These are phyloP conservation scores for Hemaris fuciformis DNA, from an alignment of 2,888 invertebrate species.

Conservation along the genomic window DNA sequence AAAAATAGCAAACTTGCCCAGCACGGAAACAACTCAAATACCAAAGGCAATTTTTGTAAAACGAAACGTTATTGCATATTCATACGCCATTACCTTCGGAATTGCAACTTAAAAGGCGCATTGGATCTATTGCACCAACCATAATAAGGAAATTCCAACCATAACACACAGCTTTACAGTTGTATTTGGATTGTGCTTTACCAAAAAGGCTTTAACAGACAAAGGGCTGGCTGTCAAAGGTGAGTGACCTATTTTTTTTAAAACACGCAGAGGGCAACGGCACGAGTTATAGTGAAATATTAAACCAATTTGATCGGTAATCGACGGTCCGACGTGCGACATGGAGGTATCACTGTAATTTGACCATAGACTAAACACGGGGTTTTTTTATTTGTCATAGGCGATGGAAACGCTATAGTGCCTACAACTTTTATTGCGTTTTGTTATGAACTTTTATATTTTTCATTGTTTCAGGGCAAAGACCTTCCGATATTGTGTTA, in stretches of 20 bases:
- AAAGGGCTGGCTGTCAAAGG: conserved; percentile 40
- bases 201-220: conserved; percentile 1
- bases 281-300: conserved; percentile 24
- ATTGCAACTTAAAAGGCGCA: not conserved
- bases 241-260: conserved; percentile 44
- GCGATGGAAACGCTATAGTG: not conserved
- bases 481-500: not conserved
- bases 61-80: not conserved
- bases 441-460: not conserved
- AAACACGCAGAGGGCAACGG: conserved; percentile 28
- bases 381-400: not conserved
- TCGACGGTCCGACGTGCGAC: not conserved
- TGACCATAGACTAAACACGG: not conserved
- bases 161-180: not conserved
- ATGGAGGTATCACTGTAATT: not conserved
- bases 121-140: not conserved
- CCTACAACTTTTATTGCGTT: not conserved
- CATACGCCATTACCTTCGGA: not conserved
- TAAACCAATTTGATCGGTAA: conserved; percentile 1
- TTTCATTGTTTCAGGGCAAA: not conserved
- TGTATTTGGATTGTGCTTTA: not conserved
- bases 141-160: not conserved
- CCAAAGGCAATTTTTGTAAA: not conserved
- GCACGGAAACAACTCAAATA: not conserved
- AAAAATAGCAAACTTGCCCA: not conserved